Conservation (phyloP, 2,797 vertebrate genomes). For the Threskiornis aethiopicus region DNA sequence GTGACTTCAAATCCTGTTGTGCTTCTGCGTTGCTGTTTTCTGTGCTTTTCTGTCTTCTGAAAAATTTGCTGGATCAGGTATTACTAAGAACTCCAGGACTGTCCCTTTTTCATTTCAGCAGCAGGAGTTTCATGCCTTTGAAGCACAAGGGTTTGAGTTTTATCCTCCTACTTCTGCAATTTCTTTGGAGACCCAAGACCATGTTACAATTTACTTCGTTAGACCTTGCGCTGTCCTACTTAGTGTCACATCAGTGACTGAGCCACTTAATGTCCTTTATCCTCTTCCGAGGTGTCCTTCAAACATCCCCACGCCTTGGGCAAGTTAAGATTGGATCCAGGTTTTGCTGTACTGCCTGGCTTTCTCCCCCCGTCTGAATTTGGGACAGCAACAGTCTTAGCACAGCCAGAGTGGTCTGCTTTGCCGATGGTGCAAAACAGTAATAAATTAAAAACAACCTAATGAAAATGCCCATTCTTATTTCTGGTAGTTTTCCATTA, state of each 20-base stretch:
- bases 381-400: not conserved
- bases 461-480: not conserved
- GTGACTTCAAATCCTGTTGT: not conserved
- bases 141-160: not conserved
- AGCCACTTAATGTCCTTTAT: not conserved
- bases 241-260: not conserved
- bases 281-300: not conserved
- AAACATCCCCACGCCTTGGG: not conserved
- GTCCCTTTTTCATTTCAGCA: not conserved
- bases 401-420: not conserved
- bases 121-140: not conserved
- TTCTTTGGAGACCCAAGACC: not conserved
- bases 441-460: conserved; percentile 9
- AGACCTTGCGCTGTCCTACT: not conserved
- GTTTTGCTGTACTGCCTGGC: not conserved
- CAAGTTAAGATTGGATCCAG: not conserved
- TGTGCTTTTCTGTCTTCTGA: not conserved
- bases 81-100: not conserved
- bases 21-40: not conserved
- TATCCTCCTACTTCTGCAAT: not conserved
- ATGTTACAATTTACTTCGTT: not conserved
- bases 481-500: conserved; percentile 46
- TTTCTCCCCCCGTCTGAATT: not conserved
- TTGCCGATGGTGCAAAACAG: not conserved
- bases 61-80: not conserved